Evolutionary conservation across 1,140 invertebrate species (phyloP), one percentile per base, ranked within the genome.

Genomic region (Magallana ariakensis): DNA sequence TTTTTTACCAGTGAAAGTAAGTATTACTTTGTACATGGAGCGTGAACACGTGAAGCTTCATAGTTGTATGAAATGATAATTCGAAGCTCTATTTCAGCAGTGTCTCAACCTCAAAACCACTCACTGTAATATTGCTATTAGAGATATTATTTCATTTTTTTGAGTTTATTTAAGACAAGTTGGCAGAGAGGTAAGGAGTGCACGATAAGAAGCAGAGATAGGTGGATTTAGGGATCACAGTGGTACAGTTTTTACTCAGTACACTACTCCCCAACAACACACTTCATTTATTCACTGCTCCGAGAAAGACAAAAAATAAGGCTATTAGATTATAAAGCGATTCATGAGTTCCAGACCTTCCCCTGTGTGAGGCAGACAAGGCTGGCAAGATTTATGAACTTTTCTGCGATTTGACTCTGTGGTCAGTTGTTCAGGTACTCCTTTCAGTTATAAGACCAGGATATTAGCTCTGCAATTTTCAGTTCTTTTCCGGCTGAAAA

Each of bases 1-100:
- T 75, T 75, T 75, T 75, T 75, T 13, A 75, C 66, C 66, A 75
- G 66, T 75, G 66, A 75, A 75, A 75, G 66, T 75, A 75, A 75
- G 66, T 75, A 75, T 75, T 46, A 46, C 33, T 46, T 46, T 46
- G 22, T 75, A 75, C 33, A 46, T 75, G 66, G 33, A 75, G 66
- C 66, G 26, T 75, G 22, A 75, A 19, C 11, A 26, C 22, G 11
- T 75, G 4, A 62, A 62, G 58, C 58, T 62, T 16, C 7, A 75
- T 9, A 22, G 10, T 19, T 70, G 26, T 46, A 75, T 46, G 33
- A 46, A 33, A 75, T 26, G 33, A 70, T 22, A 26, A 22, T 70
- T 9, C 11, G 15, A 26, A 75, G 66, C 66, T 26, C 22, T 13
- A 75, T 75, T 75, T 75, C 66, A 75, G 19, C 62, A 33, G 66